These are phyloP conservation scores for Aradophagus sp. DNA, from an alignment of 1,140 invertebrate species.

Conservation along the genomic window DNA sequence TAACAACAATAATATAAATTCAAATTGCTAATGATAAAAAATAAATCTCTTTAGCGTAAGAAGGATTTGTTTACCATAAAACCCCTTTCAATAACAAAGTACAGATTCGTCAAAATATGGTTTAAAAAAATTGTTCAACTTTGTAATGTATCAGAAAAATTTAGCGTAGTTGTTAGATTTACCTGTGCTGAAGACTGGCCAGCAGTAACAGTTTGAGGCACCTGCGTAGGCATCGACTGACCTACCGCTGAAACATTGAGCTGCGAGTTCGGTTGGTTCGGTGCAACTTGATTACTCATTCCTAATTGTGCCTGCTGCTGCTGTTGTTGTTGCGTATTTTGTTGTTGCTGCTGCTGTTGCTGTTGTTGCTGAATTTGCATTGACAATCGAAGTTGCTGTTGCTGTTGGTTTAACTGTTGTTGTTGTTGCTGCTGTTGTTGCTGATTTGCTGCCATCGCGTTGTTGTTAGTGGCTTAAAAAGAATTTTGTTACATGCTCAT, in stretches of 20 bases:
- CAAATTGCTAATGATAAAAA: no score
- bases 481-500: no score
- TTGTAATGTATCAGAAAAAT: no score
- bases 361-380: constrained; percentile 70
- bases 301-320: constrained; percentile 71
- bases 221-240: constrained; percentile 66
- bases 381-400: constrained; percentile 72
- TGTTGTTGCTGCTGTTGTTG: constrained; percentile 71
- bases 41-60: no score
- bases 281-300: constrained; percentile 60
- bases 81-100: no score
- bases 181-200: constrained; percentile 61
- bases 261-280: constrained; percentile 65
- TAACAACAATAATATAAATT: no score
- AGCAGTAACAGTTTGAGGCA: constrained; percentile 66
- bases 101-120: no score
- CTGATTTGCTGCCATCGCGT: constrained; percentile 68
- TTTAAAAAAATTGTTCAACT: no score
- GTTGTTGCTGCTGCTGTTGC: constrained; percentile 70
- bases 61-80: no score
- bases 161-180: constrained; percentile 62
- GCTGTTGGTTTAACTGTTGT: constrained; percentile 64
- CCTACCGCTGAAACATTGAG: constrained; percentile 65
- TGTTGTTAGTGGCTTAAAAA: no score
- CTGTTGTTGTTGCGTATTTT: constrained; percentile 66